Conservation (phyloP, 2,113 vertebrate genomes). For the Heterochromis multidens region DNA sequence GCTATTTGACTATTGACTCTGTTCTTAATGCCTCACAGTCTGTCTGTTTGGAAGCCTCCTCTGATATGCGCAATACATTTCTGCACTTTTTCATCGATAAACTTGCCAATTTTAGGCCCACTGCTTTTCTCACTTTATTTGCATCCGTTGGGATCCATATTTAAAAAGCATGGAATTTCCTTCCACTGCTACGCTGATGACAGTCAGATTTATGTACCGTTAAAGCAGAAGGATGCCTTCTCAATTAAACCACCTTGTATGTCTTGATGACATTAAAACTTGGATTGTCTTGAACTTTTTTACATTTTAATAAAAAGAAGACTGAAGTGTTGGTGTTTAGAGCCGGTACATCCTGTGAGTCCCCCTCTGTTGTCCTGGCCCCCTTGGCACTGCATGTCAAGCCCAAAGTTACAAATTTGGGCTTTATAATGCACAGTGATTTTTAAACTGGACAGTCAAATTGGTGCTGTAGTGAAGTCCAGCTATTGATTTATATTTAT, state of each 20-base stretch:
- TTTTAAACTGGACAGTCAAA: too few relatives aligned
- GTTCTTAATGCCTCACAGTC: accelerated
- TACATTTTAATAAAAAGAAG: background rate
- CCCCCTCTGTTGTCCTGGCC: too few relatives aligned
- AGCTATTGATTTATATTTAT: too few relatives aligned
- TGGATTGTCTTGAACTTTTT: background rate
- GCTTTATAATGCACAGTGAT: too few relatives aligned
- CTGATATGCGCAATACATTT: background rate
- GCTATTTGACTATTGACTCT: background rate
- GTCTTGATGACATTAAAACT: background rate
- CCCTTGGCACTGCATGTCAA: too few relatives aligned
- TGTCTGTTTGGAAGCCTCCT: background rate
- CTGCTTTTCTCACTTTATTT: background rate
- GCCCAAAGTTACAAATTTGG: too few relatives aligned
- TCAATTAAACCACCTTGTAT: background rate
- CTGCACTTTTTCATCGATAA: background rate
- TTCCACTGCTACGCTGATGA: too few relatives aligned
- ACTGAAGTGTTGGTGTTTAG: background rate
- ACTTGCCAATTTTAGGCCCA: background rate
- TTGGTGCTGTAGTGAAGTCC: too few relatives aligned
- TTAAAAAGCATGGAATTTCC: background rate
- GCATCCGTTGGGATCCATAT: background rate
- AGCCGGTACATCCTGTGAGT: background rate
- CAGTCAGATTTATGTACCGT: too few relatives aligned
- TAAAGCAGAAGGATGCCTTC: background rate